Evolutionary conservation across 2,888 invertebrate species (phyloP), one percentile per base, ranked within the genome.

Genomic region (Lasioglossum zephyrum): DNA sequence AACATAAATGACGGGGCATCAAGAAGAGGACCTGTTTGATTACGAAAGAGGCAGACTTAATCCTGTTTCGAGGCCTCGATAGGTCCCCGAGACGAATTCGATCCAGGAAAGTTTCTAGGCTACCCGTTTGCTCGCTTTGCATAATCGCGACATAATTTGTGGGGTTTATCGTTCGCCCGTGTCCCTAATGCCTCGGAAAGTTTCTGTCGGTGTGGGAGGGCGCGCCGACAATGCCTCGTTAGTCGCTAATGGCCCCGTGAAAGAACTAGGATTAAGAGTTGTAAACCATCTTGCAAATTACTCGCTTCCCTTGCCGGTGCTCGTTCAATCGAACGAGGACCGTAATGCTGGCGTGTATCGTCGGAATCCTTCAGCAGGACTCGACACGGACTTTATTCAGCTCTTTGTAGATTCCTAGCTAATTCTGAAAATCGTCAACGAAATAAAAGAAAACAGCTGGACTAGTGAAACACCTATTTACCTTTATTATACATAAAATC

Each of bases 201-300:
- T 89, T 91, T 90, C 81, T 81, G 81, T 73, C 73, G 70, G 73
- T 36, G 78, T 78, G 57, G 57, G 53, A 77, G 85, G 85, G 79
- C 39, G 81, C 86, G 81, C 84, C 91, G 93, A 94, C 93, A 94
- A 94, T 94, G 92, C 91, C 92, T 94, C 94, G 94, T 94, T 94
- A 94, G 93, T 86, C 89, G 91, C 87, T 91, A 91, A 92, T 90
- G 89, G 87, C 80, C 73, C 88, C 90, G 89, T 87, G 87, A 91
- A 92, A 92, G 92, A 92, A 92, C 91, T 89, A 89, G 92, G 93
- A 94, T 93, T 93, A 93, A 93, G 92, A 92, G 92, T 92, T 93
- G 93, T 92, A 92, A 93, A 91, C 90, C 90, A 89, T 90, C 91
- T 87, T 90, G 92, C 89, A 92, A 94, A 94, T 93, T 93, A 93